These are phyloP conservation scores for Cydia fagiglandana DNA, from an alignment of 1,140 invertebrate genomes.

Conservation along the genomic window DNA sequence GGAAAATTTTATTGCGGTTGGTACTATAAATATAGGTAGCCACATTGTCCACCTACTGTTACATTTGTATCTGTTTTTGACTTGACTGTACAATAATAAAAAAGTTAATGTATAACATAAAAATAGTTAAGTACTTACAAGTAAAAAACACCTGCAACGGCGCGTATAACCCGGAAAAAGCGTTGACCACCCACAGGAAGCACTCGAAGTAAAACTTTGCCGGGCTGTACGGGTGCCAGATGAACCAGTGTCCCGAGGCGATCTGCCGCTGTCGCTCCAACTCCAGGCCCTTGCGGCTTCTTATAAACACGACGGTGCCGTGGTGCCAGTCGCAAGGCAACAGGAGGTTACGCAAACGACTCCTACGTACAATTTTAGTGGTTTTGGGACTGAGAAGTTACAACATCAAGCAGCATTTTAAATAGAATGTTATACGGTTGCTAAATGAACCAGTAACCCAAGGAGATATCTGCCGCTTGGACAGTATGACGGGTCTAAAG, in stretches of 20 bases:
- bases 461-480: constrained; percentile 34
- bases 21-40: not conserved
- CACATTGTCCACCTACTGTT: too few species aligned
- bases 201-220: constrained; percentile 51
- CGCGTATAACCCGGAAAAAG: constrained; percentile 41
- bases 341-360: constrained; percentile 33
- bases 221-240: constrained; percentile 55
- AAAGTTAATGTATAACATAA: too few species aligned
- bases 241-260: constrained; percentile 27
- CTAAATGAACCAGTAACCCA: constrained; percentile 33
- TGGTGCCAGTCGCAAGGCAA: constrained; percentile 47
- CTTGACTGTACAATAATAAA: not conserved
- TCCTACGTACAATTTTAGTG: not conserved
- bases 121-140: constrained; percentile 39
- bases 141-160: constrained; percentile 48
- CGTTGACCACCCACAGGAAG: constrained; percentile 34
- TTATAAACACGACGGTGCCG: constrained; percentile 40
- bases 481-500: too few species aligned
- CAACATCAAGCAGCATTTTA: too few species aligned
- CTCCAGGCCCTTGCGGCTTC: constrained; percentile 42
- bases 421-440: too few species aligned
- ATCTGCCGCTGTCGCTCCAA: constrained; percentile 40
- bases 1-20: too few species aligned
- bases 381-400: too few species aligned
- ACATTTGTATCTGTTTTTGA: not conserved